phyloP scores from a whole-genome alignment of 2,113 vertebrate genomes.

The Ophiodon elongatus region DNA sequence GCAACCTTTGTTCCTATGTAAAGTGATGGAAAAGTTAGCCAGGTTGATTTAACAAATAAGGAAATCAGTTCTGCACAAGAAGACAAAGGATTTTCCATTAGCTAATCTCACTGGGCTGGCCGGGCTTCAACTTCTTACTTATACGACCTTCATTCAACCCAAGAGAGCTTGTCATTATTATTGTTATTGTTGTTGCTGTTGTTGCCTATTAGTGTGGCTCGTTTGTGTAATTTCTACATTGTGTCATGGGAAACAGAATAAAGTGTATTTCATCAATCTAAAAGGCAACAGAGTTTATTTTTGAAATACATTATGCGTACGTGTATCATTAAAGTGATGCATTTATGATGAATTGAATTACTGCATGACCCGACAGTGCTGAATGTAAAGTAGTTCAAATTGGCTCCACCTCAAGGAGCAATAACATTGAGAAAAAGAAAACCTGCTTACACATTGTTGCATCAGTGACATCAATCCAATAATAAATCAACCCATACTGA shows the following conservation, averaged over 20 bases:
- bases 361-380: background rate
- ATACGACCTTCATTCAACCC: background rate
- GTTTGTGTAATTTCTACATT: background rate
- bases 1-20: conserved; percentile 20
- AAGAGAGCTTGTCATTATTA: no score
- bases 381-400: background rate
- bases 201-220: background rate
- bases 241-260: background rate
- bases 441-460: background rate
- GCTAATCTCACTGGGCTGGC: background rate
- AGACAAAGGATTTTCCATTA: background rate
- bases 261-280: background rate
- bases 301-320: background rate
- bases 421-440: background rate
- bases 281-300: background rate
- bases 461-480: background rate
- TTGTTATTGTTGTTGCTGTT: background rate
- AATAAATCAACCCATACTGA: background rate
- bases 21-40: background rate
- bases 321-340: background rate
- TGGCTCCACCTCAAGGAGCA: background rate
- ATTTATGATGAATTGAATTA: background rate
- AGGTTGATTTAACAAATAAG: background rate
- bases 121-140: background rate
- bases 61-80: background rate